Base-by-base conservation (phyloP, 2,888 invertebrate species). In the Coleophora flavipennella region DNA sequence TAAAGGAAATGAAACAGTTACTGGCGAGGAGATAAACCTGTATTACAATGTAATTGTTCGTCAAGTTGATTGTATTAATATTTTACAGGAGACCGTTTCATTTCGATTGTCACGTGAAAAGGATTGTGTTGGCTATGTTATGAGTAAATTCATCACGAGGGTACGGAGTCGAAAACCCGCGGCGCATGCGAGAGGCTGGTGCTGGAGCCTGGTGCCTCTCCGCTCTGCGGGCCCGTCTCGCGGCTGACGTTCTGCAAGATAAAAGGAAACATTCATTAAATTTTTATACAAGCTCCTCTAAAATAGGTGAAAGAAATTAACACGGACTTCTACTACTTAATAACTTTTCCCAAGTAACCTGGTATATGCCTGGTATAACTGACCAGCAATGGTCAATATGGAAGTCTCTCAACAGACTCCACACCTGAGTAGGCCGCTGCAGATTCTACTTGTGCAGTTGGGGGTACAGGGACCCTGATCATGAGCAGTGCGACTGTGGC, bases 181-280 rank as follows among this genome's bases (percentile, higher is more conserved):
- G 70, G 63, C 43, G 77, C 66, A 6, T 70, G 63, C 43, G 77
- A 66, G 44, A 83, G 66, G 57, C 77, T 83, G 45, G 84, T 85
- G 62, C 85, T 85, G 44, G 89, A 89, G 33, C 89, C 89, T 1
- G 88, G 86, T n/a, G 89, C 87, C 58, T 89, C 88, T 33, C 88
- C 88, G 43, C 88, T 79, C 51, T 89, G 89, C 31, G 86, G 86
- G 9, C 87, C 87, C 43, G 86, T 79, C 57, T 87, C 88, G 35
- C 87, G 79, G 9, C 81, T 80, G 41, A 73, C 60, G 67, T 84
- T 85, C 85, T 86, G 70, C 12, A 73, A 75, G 38, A 32, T 20
- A 11, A 31, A 31, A 34, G 2, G 11, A 20, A 20, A 20, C 6
- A n/a, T n/a, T n/a, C n/a, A n/a, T 20, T 20, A 20, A 20, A 20